Evolutionary conservation across 1,140 invertebrate genomes (phyloP).

Genomic region (Glomeris maerens): DNA sequence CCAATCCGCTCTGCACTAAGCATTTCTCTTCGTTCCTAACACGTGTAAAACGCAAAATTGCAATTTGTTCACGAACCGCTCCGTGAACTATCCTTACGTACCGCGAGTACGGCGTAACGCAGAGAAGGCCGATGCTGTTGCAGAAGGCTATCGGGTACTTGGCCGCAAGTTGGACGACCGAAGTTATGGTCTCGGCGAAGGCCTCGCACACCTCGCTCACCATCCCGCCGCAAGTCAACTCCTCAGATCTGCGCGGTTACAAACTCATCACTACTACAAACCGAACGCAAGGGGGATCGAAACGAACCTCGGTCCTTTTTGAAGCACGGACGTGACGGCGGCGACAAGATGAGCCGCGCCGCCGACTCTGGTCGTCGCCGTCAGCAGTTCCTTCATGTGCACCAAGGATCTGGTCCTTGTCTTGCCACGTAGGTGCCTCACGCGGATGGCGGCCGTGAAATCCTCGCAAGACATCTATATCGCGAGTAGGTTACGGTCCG

Average conservation of each 20-base stretch:
- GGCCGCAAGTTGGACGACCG: conserved; percentile 28
- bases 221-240: conserved; percentile 31
- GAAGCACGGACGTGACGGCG: conserved; percentile 28
- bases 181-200: conserved; percentile 30
- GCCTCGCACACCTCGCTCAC: conserved; percentile 27
- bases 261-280: no score
- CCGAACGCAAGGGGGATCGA: no score
- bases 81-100: no score
- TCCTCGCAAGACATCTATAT: conserved; percentile 19
- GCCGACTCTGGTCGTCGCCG: conserved; percentile 25
- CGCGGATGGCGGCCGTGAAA: conserved; percentile 26
- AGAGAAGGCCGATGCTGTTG: conserved; percentile 31
- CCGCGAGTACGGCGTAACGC: conserved; percentile 32
- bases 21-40: conserved; percentile 31
- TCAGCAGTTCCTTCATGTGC: conserved; percentile 30
- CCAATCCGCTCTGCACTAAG: conserved; percentile 29
- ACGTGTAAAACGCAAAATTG: not conserved
- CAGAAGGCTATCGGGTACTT: conserved; percentile 28
- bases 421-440: conserved; percentile 24
- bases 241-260: conserved; percentile 26
- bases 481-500: no score
- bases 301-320: conserved; percentile 27
- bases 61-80: no score
- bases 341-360: conserved; percentile 29
- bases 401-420: conserved; percentile 26